Percentiles rank a stretch among this genome's conserved stretches.
Evolutionary conservation across 2,113 vertebrate species (phyloP).

Genomic region (Halichoerus grypus): DNA sequence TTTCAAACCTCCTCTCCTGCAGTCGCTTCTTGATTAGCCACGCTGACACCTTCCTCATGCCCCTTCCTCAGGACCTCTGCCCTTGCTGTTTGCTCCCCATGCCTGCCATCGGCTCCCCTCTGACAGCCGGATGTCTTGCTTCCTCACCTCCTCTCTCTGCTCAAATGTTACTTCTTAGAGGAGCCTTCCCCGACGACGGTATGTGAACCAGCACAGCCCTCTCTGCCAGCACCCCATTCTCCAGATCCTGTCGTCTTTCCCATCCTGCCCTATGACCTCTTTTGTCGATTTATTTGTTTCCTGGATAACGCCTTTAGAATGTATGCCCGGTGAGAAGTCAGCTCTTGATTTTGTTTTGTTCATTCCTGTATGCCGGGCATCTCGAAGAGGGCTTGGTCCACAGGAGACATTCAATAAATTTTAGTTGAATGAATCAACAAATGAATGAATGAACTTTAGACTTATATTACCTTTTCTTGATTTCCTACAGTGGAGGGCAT

Average conservation of each 20-base stretch:
- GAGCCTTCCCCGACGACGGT: neutral
- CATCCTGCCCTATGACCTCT: neutral
- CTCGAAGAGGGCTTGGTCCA: neutral
- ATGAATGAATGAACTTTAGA: neutral
- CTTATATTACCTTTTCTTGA: neutral
- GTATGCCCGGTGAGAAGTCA: neutral
- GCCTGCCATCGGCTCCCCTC: neutral
- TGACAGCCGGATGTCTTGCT: neutral
- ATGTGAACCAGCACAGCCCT: neutral
- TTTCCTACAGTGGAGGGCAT: neutral
- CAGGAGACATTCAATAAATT: neutral
- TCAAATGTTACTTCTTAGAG: neutral
- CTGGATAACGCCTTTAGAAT: neutral
- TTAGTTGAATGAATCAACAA: neutral
- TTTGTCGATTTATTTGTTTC: neutral
- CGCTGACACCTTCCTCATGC: fast-evolving
- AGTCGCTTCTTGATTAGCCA: neutral
- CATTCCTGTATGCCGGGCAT: neutral
- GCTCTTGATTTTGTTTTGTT: neutral
- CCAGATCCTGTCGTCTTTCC: neutral
- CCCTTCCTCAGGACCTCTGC: neutral
- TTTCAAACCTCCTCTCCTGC: neutral
- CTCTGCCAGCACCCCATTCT: neutral
- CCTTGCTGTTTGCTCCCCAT: neutral
- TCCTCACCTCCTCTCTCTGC: neutral